phyloP scores from a whole-genome alignment of 2,113 vertebrate species.

The Hiodon alosoides region DNA sequence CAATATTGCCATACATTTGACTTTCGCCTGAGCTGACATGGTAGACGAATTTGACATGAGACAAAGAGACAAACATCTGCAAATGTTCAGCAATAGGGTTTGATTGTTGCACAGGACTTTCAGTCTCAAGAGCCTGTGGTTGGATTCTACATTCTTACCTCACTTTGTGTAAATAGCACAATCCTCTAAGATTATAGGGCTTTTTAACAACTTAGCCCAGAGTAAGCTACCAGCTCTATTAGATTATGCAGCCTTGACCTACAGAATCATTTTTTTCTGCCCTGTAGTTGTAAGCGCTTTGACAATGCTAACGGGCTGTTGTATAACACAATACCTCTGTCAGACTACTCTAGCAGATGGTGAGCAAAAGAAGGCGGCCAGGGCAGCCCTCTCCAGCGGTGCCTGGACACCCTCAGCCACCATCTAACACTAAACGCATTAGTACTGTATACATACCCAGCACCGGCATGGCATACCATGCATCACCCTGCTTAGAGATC shows the following conservation, averaged over 20 bases:
- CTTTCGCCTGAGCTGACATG: constrained; percentile 27
- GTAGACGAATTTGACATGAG: constrained; percentile 11
- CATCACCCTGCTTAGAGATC: background rate
- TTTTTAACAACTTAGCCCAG: constrained; percentile 37
- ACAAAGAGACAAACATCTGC: constrained; percentile 26
- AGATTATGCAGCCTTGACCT: background rate
- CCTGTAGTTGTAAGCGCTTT: background rate
- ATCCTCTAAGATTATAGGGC: constrained; percentile 31
- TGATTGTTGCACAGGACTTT: no score
- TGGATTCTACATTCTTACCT: background rate
- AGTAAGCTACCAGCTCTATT: constrained; percentile 20
- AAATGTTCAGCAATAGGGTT: constrained; percentile 28
- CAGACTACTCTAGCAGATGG: constrained; percentile 72
- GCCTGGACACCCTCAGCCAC: background rate
- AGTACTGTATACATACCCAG: no score
- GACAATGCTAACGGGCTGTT: constrained; percentile 59
- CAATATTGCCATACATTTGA: constrained; percentile 8
- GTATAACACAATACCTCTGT: constrained; percentile 67
- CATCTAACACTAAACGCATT: constrained; percentile 9
- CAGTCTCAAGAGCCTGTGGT: constrained; percentile 36
- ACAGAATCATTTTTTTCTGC: background rate
- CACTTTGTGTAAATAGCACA: constrained; percentile 30
- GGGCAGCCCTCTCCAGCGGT: no score
- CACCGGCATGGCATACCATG: no score
- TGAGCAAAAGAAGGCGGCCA: constrained; percentile 71